These are phyloP conservation scores for Engystomops pustulosus DNA, from an alignment of 2,113 vertebrate genomes.

Conservation along the genomic window DNA sequence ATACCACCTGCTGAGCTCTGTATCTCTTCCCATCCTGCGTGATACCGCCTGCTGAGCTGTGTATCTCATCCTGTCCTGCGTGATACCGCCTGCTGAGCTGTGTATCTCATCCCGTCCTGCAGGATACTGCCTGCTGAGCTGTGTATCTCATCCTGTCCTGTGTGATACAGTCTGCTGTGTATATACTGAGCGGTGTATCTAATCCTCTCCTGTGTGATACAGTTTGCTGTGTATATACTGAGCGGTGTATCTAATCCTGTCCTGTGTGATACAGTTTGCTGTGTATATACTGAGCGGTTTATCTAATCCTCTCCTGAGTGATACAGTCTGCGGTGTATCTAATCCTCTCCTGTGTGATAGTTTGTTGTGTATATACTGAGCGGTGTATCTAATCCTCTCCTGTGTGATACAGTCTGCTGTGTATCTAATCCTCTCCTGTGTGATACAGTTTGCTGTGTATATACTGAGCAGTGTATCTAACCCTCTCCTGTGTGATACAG, in stretches of 20 bases:
- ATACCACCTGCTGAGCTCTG: not conserved
- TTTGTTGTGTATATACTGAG: not conserved
- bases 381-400: no score
- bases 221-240: not conserved
- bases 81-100: not conserved
- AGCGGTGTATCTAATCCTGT: not conserved
- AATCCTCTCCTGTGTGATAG: no score
- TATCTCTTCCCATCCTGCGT: not conserved
- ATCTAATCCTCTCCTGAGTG: no score
- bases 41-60: not conserved
- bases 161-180: not conserved
- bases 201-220: not conserved
- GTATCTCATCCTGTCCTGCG: not conserved
- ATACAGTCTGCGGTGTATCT: no score
- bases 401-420: no score
- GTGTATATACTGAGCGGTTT: no score
- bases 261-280: not conserved
- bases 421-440: not conserved
- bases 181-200: not conserved
- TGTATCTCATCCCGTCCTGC: no score
- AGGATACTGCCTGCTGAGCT: no score
- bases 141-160: no score
- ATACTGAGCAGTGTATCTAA: not conserved
- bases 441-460: not conserved
- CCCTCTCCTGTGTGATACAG: not conserved